These are phyloP conservation scores for Acipenser transmontanus DNA, from an alignment of 2,797 vertebrate species.

Conservation along the genomic window DNA sequence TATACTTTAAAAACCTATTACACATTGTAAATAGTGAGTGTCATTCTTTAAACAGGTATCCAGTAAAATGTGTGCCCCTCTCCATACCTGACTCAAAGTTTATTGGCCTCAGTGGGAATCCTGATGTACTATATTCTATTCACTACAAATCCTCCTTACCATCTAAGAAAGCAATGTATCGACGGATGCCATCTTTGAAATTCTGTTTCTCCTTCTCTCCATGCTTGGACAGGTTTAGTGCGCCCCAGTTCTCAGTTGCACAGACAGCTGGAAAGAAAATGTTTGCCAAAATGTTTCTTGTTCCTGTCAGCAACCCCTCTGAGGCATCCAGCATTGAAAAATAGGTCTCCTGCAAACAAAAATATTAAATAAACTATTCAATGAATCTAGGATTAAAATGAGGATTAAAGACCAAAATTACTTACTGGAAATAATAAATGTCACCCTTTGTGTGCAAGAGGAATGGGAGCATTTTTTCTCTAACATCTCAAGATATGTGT, in stretches of 20 bases:
- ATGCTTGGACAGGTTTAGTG: conserved; percentile 54
- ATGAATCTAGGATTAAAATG: too few species aligned
- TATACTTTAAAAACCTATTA: too few species aligned
- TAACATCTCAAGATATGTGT: too few species aligned
- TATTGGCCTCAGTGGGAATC: too few species aligned
- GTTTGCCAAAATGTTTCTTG: conserved; percentile 44
- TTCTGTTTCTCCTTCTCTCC: conserved; percentile 52
- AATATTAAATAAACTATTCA: neutral
- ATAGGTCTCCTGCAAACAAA: conserved; percentile 51
- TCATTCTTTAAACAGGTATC: too few species aligned
- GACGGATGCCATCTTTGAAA: conserved; percentile 56
- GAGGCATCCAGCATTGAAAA: conserved; percentile 65
- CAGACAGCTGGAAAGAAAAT: conserved; percentile 59
- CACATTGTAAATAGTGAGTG: neutral
- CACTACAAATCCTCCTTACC: conserved; percentile 44
- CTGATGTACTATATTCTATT: too few species aligned
- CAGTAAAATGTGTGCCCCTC: too few species aligned
- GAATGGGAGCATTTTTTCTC: too few species aligned
- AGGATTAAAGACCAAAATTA: too few species aligned
- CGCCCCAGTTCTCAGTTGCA: conserved; percentile 59
- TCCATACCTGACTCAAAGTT: too few species aligned
- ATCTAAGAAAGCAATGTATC: conserved; percentile 59
- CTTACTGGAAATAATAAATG: too few species aligned
- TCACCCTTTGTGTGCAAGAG: too few species aligned
- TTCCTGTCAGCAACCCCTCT: conserved; percentile 57